A percentile compares a stretch with the other conserved stretches of the same genome.
Evolutionary conservation across 2,888 invertebrate species (phyloP).

Genomic region (Synergus itoensis): DNA sequence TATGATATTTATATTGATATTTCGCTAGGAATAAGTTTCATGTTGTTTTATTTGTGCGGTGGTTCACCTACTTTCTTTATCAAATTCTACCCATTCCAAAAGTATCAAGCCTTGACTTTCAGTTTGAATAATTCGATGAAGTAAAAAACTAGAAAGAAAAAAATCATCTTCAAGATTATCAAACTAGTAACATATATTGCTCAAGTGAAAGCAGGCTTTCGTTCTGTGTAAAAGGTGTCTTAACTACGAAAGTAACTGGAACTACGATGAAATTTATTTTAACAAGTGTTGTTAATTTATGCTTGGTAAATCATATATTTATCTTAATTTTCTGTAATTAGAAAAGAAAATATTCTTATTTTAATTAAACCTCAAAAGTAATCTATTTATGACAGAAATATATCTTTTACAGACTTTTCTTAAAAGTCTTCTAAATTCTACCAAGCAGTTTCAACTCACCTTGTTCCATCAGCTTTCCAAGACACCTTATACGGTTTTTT

Average conservation of each 20-base stretch:
- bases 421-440: neutral
- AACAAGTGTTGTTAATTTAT: neutral
- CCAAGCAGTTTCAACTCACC: constrained; percentile 79
- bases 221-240: constrained; percentile 5
- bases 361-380: too few species aligned
- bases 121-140: constrained; percentile 29
- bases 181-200: constrained; percentile 10
- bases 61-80: constrained; percentile 12
- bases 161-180: constrained; percentile 34
- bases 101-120: constrained; percentile 12
- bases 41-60: constrained; percentile 3
- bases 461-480: constrained; percentile 99
- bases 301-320: neutral
- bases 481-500: constrained; percentile 95
- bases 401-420: neutral
- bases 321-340: too few species aligned
- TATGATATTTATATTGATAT: neutral
- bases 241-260: neutral
- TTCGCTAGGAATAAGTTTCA: neutral
- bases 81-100: constrained; percentile 5
- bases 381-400: neutral
- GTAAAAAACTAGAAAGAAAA: constrained; percentile 12
- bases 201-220: constrained; percentile 3
- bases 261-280: constrained; percentile 17
- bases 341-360: too few species aligned